Evolutionary conservation across 2,113 vertebrate genomes (phyloP).

Genomic region (Pelodiscus sinensis): DNA sequence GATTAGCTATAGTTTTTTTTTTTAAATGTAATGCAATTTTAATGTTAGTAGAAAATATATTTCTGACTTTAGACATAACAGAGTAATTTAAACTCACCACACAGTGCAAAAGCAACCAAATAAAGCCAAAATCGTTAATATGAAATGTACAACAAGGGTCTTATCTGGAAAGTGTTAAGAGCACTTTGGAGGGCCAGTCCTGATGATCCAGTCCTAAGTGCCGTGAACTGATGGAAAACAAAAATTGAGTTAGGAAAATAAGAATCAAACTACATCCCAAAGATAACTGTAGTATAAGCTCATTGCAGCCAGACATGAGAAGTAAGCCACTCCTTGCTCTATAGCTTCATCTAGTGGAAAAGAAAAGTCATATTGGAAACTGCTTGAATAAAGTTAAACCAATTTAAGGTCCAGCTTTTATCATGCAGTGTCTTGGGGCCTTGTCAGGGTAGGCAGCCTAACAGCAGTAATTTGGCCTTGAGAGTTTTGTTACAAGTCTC

Average conservation of each 20-base stretch:
- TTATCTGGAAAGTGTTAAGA: neutral
- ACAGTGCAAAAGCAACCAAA: neutral
- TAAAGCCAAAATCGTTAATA: neutral
- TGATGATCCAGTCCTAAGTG: neutral
- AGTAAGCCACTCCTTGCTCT: neutral
- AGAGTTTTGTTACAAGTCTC: too few relatives aligned
- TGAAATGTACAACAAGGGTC: neutral
- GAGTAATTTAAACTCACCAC: neutral
- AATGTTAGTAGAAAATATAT: neutral
- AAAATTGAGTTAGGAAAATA: neutral
- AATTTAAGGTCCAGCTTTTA: neutral
- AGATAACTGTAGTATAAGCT: neutral
- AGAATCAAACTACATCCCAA: neutral
- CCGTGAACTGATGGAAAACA: neutral
- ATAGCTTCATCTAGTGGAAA: conserved; percentile 5
- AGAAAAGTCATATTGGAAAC: neutral
- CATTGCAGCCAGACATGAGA: fast-evolving
- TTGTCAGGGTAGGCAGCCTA: neutral
- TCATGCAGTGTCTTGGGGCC: neutral
- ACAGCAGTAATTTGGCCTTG: fast-evolving
- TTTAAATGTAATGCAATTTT: neutral
- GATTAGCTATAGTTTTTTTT: neutral
- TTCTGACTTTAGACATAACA: neutral
- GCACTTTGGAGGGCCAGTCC: neutral
- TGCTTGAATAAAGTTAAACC: neutral